These are phyloP conservation scores for Siderastrea siderea DNA, from an alignment of 92 coral and sea anemone species.

Conservation along the genomic window DNA sequence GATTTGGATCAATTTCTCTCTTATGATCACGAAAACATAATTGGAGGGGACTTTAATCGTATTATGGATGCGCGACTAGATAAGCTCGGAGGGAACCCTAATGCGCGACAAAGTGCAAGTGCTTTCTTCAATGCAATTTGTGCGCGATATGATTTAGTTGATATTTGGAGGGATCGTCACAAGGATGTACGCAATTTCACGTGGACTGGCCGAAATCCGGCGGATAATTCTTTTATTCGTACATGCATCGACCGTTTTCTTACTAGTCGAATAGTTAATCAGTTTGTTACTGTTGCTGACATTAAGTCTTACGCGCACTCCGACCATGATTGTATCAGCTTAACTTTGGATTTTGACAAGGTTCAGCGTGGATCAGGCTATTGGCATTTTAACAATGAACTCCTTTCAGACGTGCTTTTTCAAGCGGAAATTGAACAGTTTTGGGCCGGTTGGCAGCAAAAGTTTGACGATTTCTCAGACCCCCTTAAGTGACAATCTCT, in stretches of 20 bases:
- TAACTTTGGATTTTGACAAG: not conserved
- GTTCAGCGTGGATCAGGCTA: not conserved
- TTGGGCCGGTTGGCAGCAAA: too few relatives aligned
- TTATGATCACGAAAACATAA: not conserved
- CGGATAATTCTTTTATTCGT: not conserved
- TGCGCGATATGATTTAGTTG: not conserved
- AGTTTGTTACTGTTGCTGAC: not conserved
- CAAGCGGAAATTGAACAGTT: too few relatives aligned
- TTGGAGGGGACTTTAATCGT: conserved; percentile 47
- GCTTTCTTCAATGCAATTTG: not conserved
- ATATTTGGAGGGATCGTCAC: conserved; percentile 35
- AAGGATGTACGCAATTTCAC: conserved; percentile 8
- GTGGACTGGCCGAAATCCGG: conserved; percentile 21
- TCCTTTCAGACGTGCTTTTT: too few relatives aligned
- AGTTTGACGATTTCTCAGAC: too few relatives aligned
- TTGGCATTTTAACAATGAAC: not conserved
- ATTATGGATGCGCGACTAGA: conserved; percentile 1
- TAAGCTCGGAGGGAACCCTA: conserved; percentile 5
- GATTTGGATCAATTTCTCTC: not conserved
- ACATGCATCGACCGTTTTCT: not conserved
- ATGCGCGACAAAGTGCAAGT: not conserved
- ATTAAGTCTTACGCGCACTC: not conserved
- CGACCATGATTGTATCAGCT: not conserved
- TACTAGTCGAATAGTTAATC: not conserved
- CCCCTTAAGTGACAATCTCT: too few relatives aligned